Evolutionary conservation across 2,888 invertebrate genomes (phyloP).

Genomic region (Scaptomyza tumidula): DNA sequence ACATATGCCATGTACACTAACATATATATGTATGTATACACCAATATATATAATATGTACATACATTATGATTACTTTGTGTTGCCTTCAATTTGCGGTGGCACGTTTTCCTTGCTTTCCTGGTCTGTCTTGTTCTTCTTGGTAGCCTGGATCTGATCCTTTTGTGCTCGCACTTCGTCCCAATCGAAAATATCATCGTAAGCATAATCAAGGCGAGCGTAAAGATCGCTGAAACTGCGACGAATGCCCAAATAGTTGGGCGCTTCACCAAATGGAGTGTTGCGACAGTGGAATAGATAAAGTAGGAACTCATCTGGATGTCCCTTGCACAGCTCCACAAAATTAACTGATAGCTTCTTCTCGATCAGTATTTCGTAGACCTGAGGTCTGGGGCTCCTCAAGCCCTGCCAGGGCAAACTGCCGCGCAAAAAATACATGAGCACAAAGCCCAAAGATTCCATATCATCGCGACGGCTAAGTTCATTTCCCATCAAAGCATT

Average conservation of each 20-base stretch:
- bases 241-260: slow-evolving; percentile 43
- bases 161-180: not conserved
- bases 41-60: not conserved
- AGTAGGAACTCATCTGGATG: slow-evolving; percentile 41
- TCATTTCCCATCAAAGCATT: slow-evolving; percentile 25
- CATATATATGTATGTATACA: too few relatives aligned
- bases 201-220: not conserved
- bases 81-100: not conserved
- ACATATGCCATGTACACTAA: not conserved
- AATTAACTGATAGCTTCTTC: slow-evolving; percentile 29
- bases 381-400: slow-evolving; percentile 3
- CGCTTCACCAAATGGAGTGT: slow-evolving; percentile 16
- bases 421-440: slow-evolving; percentile 55
- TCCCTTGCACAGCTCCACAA: slow-evolving; percentile 40
- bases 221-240: slow-evolving; percentile 24
- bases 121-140: not conserved
- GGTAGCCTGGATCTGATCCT: not conserved
- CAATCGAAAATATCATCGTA: slow-evolving; percentile 47
- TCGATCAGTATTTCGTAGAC: slow-evolving; percentile 49
- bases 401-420: slow-evolving; percentile 52
- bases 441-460: slow-evolving; percentile 54
- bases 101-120: not conserved
- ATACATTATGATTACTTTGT: not conserved
- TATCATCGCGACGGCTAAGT: slow-evolving; percentile 59
- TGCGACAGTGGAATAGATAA: slow-evolving; percentile 42